Conservation (phyloP, 2,113 vertebrate species). For the Eleginops maclovinus region DNA sequence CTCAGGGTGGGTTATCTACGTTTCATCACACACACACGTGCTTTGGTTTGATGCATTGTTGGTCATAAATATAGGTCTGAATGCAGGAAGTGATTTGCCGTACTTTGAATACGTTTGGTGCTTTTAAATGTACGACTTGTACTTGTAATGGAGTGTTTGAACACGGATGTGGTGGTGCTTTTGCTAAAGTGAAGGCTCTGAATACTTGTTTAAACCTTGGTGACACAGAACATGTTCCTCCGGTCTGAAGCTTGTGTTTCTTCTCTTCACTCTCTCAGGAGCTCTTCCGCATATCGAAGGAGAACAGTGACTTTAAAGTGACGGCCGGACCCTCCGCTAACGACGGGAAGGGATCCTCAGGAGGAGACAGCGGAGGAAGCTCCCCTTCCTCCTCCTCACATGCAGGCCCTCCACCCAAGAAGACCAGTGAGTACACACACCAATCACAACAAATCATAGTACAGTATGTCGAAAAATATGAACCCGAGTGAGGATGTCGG, state of each 20-base stretch:
- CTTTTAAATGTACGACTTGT: no score
- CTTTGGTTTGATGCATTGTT: no score
- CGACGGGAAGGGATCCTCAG: slow-evolving; percentile 89
- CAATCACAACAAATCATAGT: rapidly evolving
- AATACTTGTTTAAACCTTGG: no score
- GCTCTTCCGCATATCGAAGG: slow-evolving; percentile 94
- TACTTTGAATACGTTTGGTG: no score
- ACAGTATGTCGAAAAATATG: no score
- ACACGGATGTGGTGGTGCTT: no score
- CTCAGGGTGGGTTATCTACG: slow-evolving; percentile 85
- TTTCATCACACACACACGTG: neutral
- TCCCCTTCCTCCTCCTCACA: slow-evolving; percentile 82
- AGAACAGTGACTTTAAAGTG: slow-evolving; percentile 89
- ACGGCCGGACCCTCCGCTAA: slow-evolving; percentile 75
- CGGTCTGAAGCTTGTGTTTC: slow-evolving; percentile 3
- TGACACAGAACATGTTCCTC: neutral
- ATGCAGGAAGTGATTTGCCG: neutral
- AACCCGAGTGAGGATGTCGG: no score
- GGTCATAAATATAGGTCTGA: neutral
- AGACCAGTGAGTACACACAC: slow-evolving; percentile 68
- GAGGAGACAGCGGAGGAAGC: slow-evolving; percentile 87
- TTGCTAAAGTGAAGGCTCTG: no score
- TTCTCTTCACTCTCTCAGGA: slow-evolving; percentile 81
- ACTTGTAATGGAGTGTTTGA: no score
- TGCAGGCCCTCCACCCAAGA: slow-evolving; percentile 51